phyloP scores from a whole-genome alignment of 37 sponge, comb jelly and placozoan genomes.

The Beroe ovata region DNA sequence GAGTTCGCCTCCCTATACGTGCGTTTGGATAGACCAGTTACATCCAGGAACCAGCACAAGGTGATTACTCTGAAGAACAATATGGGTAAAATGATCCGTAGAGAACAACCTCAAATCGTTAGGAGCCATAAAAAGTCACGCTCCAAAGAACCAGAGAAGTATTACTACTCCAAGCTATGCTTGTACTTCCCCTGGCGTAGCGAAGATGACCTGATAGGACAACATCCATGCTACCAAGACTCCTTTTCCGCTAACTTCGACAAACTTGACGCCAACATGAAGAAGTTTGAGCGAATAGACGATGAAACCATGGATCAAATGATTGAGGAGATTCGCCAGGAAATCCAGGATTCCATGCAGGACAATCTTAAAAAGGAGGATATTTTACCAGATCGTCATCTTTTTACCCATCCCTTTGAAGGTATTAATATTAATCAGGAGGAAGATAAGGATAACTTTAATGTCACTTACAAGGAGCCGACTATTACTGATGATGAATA shows the following conservation, averaged over 20 bases:
- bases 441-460: not conserved
- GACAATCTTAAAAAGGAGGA: not conserved
- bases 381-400: not conserved
- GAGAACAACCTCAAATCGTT: not conserved
- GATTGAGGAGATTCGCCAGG: not conserved
- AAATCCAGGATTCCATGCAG: not conserved
- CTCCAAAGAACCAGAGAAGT: not conserved
- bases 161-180: slow-evolving; percentile 30
- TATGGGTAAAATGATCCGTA: slow-evolving; percentile 1
- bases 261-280: not conserved
- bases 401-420: not conserved
- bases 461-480: slow-evolving; percentile 38
- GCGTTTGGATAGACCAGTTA: not conserved
- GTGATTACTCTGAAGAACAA: not conserved
- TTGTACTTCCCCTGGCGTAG: slow-evolving; percentile 4
- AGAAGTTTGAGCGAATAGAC: not conserved
- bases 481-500: slow-evolving; percentile 13
- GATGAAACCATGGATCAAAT: not conserved
- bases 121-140: not conserved
- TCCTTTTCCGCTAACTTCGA: not conserved
- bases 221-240: not conserved
- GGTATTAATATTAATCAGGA: not conserved
- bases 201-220: not conserved
- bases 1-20: not conserved
- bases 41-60: not conserved